Conservation (phyloP, 2,797 vertebrate species). For the Sebastes glaucus region DNA sequence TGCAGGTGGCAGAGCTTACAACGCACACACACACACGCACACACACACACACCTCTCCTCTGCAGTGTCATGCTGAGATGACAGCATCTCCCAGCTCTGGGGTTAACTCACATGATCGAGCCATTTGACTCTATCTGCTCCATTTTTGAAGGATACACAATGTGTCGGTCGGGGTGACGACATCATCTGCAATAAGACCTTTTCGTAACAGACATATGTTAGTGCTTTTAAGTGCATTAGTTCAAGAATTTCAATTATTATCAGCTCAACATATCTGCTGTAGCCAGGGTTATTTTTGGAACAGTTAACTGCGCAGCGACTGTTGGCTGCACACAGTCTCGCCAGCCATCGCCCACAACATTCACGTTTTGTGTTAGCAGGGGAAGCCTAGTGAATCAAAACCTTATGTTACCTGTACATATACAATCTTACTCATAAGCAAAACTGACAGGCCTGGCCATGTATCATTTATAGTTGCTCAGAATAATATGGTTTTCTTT, state of each 20-base stretch:
- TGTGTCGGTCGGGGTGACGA: not conserved
- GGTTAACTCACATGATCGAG: slow-evolving; percentile 26
- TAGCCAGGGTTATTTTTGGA: slow-evolving; percentile 23
- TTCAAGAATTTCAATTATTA: not conserved
- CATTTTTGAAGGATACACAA: not conserved
- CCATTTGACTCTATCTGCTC: slow-evolving; percentile 8
- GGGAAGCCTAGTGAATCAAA: slow-evolving; percentile 10
- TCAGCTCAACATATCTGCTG: not conserved
- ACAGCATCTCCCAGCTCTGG: slow-evolving; percentile 17
- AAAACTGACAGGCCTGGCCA: not conserved
- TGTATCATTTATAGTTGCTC: not conserved
- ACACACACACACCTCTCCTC: not conserved
- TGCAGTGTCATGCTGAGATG: slow-evolving; percentile 33
- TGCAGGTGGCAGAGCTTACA: slow-evolving; percentile 51
- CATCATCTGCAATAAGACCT: not conserved
- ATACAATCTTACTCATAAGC: not conserved
- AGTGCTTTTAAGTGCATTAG: not conserved
- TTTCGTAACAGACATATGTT: not conserved
- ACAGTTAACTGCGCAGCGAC: not conserved
- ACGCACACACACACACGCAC: not conserved
- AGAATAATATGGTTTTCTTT: not conserved
- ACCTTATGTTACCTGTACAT: slow-evolving; percentile 5
- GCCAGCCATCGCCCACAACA: slow-evolving; percentile 16
- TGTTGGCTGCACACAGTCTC: slow-evolving; percentile 11
- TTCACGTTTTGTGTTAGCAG: slow-evolving; percentile 15